These are phyloP conservation scores for Rhopalosiphum maidis DNA, from an alignment of 1,140 invertebrate species.

Conservation along the genomic window DNA sequence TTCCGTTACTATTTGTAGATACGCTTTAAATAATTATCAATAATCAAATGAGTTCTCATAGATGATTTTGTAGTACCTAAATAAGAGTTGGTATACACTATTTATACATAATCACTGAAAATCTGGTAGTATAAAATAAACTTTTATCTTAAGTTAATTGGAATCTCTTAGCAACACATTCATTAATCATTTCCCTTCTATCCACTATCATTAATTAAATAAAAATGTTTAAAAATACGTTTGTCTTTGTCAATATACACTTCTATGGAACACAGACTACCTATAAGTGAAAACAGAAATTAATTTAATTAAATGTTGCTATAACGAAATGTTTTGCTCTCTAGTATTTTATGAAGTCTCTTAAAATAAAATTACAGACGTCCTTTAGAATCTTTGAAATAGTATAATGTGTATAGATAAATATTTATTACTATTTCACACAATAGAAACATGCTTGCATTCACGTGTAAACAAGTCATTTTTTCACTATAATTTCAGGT, in stretches of 20 bases:
- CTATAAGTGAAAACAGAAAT: background rate
- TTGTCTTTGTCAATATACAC: background rate
- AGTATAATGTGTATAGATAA: background rate
- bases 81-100: no score
- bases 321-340: background rate
- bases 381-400: background rate
- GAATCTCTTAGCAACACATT: background rate
- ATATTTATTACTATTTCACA: no score
- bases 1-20: background rate
- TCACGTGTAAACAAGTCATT: no score
- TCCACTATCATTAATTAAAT: background rate
- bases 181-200: background rate
- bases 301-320: background rate
- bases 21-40: background rate
- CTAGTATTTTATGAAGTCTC: background rate
- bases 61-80: background rate
- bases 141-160: background rate
- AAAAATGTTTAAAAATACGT: background rate
- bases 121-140: background rate
- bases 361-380: background rate
- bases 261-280: background rate
- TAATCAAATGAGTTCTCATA: background rate
- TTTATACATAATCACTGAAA: background rate
- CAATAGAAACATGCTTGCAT: no score
- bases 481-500: no score